phyloP scores from a whole-genome alignment of 2,888 invertebrate species.

The Rosalia funebris region DNA sequence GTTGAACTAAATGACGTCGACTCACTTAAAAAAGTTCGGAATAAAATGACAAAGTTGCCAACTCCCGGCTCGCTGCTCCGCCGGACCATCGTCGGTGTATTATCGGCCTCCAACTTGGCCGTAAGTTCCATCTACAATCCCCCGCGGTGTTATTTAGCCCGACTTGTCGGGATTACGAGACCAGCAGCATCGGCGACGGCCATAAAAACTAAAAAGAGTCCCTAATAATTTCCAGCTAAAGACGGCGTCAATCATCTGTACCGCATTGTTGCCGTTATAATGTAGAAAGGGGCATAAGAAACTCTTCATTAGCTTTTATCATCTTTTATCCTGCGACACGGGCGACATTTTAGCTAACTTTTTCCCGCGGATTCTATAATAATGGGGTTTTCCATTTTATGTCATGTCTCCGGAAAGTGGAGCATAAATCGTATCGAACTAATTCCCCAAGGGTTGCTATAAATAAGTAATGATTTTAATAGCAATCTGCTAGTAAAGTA shows the following conservation, averaged over 20 bases:
- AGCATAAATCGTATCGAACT: too few species aligned
- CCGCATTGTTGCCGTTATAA: conserved; percentile 9
- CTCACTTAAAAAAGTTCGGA: conserved; percentile 19
- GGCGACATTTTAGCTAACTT: background rate
- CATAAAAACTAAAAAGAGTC: conserved; percentile 18
- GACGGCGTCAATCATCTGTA: conserved; percentile 16
- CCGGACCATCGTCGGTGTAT: conserved; percentile 16
- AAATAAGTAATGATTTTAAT: too few species aligned
- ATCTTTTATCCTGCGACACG: background rate
- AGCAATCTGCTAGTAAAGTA: too few species aligned
- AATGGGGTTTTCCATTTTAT: too few species aligned
- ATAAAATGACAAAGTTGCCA: conserved; percentile 22
- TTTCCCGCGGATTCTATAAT: background rate
- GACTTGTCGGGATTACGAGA: conserved; percentile 19
- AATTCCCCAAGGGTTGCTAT: too few species aligned
- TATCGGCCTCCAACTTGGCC: conserved; percentile 3
- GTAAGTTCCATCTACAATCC: conserved; percentile 20
- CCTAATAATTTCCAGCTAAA: conserved; percentile 20
- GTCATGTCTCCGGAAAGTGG: too few species aligned
- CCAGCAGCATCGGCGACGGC: conserved; percentile 1
- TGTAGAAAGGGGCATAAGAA: conserved; percentile 7
- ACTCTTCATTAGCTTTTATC: conserved; percentile 13
- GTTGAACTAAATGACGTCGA: conserved; percentile 14
- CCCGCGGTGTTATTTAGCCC: conserved; percentile 23
- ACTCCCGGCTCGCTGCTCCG: conserved; percentile 4